Base-by-base conservation (phyloP, 2,113 vertebrate species). In the Microcebus tavaratra region DNA sequence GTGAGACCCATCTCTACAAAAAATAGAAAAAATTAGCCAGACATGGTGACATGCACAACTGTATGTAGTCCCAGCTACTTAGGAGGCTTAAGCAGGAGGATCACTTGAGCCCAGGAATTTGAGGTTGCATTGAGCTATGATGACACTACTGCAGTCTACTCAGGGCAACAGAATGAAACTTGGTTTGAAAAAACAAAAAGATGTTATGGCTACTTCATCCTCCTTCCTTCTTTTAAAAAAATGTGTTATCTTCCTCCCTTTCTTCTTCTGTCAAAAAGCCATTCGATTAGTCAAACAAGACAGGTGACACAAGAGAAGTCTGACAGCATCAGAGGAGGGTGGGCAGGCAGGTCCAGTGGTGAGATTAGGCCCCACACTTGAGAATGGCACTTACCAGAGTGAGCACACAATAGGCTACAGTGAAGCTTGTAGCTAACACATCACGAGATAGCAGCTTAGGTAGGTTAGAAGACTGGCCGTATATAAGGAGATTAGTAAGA, bases 241-340 rank as follows among this genome's bases (percentile, higher is more conserved):
- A 50, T 70, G 4, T 94, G 18, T 88, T 84, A 13, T 50, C 20
- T 65, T 67, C 6, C n/a, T 88, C 88, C 21, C 48, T 65, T 75
- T 48, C 42, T 94, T 94, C 23, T 89, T 95, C 72, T 78, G 23
- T 95, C 42, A 88, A 48, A 83, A 95, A 94, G 42, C 67, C 23
- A 11, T 36, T 89, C 82, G 29, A 55, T 94, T 83, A 23, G 8
- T 10, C 73, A 88, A 72, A 90, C 21, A 48, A 83, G n/a, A 8
- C 42, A 67, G n/a, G 29, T 53, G n/a, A 25, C 73, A 84, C 42
- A 84, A 57, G 68, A 91, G 73, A 93, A 78, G 23, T 95, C 27
- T 80, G 23, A 36, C 48, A 87, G 3, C 45, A 57, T 87, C 31
- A 73, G 42, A 53, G 14, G 39, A 88, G 29, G 25, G 18, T 80